phyloP scores from a whole-genome alignment of 2,797 vertebrate species.

The Enteromius anoplus region DNA sequence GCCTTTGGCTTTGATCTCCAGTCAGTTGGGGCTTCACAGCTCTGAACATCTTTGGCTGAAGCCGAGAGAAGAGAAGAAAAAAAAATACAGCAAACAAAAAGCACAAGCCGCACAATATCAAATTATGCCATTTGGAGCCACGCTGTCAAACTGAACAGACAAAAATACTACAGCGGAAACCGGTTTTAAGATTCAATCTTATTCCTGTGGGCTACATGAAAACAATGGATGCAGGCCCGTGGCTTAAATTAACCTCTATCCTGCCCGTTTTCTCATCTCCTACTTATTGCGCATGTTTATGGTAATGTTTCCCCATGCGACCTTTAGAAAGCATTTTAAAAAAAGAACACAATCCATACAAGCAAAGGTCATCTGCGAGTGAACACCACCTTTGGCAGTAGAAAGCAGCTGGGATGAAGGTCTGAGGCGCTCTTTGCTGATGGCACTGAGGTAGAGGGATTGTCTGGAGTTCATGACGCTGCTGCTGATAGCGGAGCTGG shows the following conservation, averaged over 20 bases:
- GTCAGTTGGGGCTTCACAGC: slow-evolving; percentile 68
- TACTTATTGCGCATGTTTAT: slow-evolving; percentile 52
- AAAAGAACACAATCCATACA: slow-evolving; percentile 46
- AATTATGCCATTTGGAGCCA: slow-evolving; percentile 35
- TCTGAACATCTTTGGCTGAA: slow-evolving; percentile 58
- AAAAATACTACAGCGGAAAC: slow-evolving; percentile 14
- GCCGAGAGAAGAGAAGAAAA: slow-evolving; percentile 9
- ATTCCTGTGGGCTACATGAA: background rate
- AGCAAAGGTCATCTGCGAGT: slow-evolving; percentile 55
- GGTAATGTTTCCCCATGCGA: slow-evolving; percentile 50
- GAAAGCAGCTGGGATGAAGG: slow-evolving; percentile 62
- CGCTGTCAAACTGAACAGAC: background rate
- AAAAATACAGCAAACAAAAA: slow-evolving; percentile 36
- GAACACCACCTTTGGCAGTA: slow-evolving; percentile 69
- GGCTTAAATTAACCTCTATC: slow-evolving; percentile 15
- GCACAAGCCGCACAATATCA: slow-evolving; percentile 2
- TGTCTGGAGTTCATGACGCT: slow-evolving; percentile 61
- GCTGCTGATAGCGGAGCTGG: slow-evolving; percentile 46
- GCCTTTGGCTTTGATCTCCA: slow-evolving; percentile 78
- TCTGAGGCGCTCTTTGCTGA: slow-evolving; percentile 61
- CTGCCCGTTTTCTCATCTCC: slow-evolving; percentile 26
- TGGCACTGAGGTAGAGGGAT: slow-evolving; percentile 61
- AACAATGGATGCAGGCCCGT: background rate
- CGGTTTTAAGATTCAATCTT: slow-evolving; percentile 8
- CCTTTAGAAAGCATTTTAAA: slow-evolving; percentile 57